Evolutionary conservation across 2,113 vertebrate species (phyloP), one percentile per base, ranked within the genome.

Genomic region (Irena cyanogastra): DNA sequence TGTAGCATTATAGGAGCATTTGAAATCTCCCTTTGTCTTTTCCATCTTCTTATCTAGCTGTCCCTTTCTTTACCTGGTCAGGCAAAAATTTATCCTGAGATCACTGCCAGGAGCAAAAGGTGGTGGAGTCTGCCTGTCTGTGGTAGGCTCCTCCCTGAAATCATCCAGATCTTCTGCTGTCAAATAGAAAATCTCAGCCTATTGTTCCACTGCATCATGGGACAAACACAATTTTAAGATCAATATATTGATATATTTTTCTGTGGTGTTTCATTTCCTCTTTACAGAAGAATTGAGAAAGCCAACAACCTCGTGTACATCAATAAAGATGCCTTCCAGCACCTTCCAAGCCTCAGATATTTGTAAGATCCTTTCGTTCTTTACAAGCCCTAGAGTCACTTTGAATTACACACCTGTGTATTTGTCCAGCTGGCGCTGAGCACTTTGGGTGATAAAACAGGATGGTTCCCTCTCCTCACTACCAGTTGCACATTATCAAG

Each of bases 221-320:
- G 42, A 31, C 19, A 72, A 42, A 42, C 44, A 83, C 30, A 37
- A 74, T 81, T 92, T 92, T 71, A 75, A 60, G 31, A 64, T 68
- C 41, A 41, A 50, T 70, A 59, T 59, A 53, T 37, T 30, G 31
- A 52, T 26, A 2, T 31, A 20, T 71, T 81, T 78, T 87, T 57
- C 50, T 87, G 44, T 79, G 56, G 65, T 70, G 49, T 93, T 83
- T 87, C 28, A 7, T 75, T 88, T 96, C 74, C 92, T 69, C 75
- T 97, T 97, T 97, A 78, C 94, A 98, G 98, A 97, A 98, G 98
- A 97, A 98, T 98, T 94, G 98, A 98, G 96, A 98, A 98, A 84
- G 98, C 98, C 78, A 98, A 98, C 95, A 98, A 97, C 37, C 97
- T 98, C 3, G 91, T 98, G 45, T 94, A 97, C 95, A 98, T 98